phyloP scores from a whole-genome alignment of 2,888 invertebrate genomes.

The Agonopterix alstromeriana region DNA sequence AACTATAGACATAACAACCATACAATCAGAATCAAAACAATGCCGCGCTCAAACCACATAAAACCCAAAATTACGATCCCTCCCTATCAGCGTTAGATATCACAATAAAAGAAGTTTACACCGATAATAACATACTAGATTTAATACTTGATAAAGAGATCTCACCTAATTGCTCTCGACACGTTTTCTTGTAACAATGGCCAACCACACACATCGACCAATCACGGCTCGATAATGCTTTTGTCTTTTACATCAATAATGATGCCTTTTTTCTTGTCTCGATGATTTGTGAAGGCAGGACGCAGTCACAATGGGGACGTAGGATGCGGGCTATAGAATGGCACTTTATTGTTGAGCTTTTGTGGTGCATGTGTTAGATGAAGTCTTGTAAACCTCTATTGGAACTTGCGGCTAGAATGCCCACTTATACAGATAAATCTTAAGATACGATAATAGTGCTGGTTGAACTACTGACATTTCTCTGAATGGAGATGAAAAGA shows the following conservation, averaged over 20 bases:
- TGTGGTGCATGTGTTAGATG: slow-evolving; percentile 43
- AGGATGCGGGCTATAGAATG: slow-evolving; percentile 71
- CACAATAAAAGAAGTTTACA: slow-evolving; percentile 22
- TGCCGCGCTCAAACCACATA: slow-evolving; percentile 5
- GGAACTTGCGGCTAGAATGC: no score
- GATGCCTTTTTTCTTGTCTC: slow-evolving; percentile 45
- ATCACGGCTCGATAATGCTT: slow-evolving; percentile 47
- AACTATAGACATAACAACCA: no score
- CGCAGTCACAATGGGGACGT: slow-evolving; percentile 55
- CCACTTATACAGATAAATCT: neutral
- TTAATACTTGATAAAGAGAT: slow-evolving; percentile 40
- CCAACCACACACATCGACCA: slow-evolving; percentile 65
- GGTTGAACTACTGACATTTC: neutral
- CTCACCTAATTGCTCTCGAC: slow-evolving; percentile 42
- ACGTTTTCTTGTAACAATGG: slow-evolving; percentile 30
- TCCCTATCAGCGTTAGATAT: slow-evolving; percentile 19
- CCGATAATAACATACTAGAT: slow-evolving; percentile 20
- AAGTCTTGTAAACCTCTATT: slow-evolving; percentile 11
- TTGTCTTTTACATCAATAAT: slow-evolving; percentile 61
- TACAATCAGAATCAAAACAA: neutral
- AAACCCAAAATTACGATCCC: slow-evolving; percentile 13
- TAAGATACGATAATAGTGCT: neutral
- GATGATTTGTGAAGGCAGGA: slow-evolving; percentile 72
- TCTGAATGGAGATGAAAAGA: slow-evolving; percentile 24
- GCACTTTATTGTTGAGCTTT: slow-evolving; percentile 50